Evolutionary conservation across 2,113 vertebrate genomes (phyloP).

Genomic region (rat (Rattus norvegicus)): GRCr8 NC_086025.1:18468501-18469000

Average conservation of each 20-base stretch:
- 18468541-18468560: background rate
- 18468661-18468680: background rate
- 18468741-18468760: background rate
- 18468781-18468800: background rate
- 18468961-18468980: no score
- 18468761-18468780: background rate
- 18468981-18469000: no score
- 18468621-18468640: background rate
- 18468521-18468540: background rate
- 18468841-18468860: background rate
- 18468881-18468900: no score
- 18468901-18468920: no score
- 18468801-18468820: background rate
- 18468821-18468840: background rate
- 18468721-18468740: background rate
- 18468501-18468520: background rate
- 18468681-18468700: background rate
- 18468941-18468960: no score
- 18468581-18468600: background rate
- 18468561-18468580: background rate
- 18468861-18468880: no score
- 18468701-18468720: background rate
- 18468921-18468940: no score
- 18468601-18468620: no score
- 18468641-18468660: background rate